These are phyloP conservation scores for Eupelmus urozonus DNA, from an alignment of 2,888 invertebrate species.

Conservation along the genomic window DNA sequence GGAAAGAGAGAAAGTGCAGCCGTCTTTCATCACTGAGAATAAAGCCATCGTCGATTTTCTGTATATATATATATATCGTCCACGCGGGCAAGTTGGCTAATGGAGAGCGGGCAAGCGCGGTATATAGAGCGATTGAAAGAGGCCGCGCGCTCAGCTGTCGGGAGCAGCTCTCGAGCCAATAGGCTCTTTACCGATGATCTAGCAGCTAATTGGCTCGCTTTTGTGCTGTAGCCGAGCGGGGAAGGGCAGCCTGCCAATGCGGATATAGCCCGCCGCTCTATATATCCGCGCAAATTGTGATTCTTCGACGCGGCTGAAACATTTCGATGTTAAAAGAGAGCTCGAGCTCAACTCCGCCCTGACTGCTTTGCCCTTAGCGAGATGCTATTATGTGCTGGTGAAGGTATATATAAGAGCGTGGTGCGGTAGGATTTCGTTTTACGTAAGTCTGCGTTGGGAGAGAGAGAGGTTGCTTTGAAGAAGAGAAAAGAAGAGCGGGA, in stretches of 20 bases:
- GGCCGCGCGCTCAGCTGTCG: conserved; percentile 53
- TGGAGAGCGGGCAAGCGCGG: no score
- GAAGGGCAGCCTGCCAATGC: neutral
- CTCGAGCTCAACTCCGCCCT: no score
- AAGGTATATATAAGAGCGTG: neutral
- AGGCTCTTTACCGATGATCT: conserved; percentile 44
- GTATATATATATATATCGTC: neutral
- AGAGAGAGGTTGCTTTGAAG: neutral
- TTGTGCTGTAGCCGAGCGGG: conserved; percentile 21
- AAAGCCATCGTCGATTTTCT: conserved; percentile 42
- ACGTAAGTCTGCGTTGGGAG: conserved; percentile 9
- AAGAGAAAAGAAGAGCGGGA: neutral
- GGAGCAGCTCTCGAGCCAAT: conserved; percentile 37
- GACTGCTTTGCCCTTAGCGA: no score
- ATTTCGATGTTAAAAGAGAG: conserved; percentile 16
- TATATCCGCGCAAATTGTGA: conserved; percentile 41
- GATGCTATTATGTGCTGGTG: conserved; percentile 15
- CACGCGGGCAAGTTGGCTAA: neutral
- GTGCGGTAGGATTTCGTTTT: neutral
- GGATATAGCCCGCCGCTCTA: no score
- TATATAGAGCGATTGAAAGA: conserved; percentile 41
- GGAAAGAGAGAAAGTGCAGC: no score
- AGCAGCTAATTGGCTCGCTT: conserved; percentile 54
- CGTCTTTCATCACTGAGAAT: conserved; percentile 2
- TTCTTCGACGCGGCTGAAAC: conserved; percentile 19